These are phyloP conservation scores for Dasypolia templi DNA, from an alignment of 2,888 invertebrate species.

Conservation along the genomic window DNA sequence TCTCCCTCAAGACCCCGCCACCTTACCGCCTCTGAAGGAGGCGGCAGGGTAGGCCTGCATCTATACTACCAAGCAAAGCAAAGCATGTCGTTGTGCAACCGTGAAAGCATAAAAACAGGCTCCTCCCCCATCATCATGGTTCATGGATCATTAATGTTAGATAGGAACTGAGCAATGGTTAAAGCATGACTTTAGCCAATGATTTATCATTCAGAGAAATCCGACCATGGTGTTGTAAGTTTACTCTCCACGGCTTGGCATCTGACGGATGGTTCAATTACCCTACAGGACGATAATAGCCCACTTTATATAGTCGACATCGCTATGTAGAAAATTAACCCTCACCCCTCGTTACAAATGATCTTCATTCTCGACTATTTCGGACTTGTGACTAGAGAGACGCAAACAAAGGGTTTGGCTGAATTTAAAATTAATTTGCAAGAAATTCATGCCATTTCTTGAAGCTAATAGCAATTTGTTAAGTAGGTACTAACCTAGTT, in stretches of 20 bases:
- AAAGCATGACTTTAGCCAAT: constrained; percentile 4
- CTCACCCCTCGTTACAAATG: constrained; percentile 61
- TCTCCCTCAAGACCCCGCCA: too few species aligned
- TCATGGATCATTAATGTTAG: background rate
- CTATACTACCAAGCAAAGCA: too few species aligned
- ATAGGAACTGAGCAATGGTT: background rate
- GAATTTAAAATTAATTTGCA: constrained; percentile 45
- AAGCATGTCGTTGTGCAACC: too few species aligned
- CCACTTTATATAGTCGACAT: constrained; percentile 63
- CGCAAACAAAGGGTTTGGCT: constrained; percentile 26
- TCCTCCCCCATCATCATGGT: too few species aligned
- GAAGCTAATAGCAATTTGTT: background rate
- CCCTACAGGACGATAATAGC: constrained; percentile 55
- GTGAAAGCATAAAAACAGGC: too few species aligned
- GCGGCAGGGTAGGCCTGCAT: too few species aligned
- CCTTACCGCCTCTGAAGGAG: too few species aligned
- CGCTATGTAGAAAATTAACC: constrained; percentile 66
- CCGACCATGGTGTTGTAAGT: constrained; percentile 27
- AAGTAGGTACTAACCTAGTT: background rate
- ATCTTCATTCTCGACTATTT: constrained; percentile 49
- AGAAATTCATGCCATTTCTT: constrained; percentile 30
- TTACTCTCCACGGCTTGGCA: constrained; percentile 27
- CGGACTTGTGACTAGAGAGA: constrained; percentile 21
- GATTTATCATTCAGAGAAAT: constrained; percentile 41
- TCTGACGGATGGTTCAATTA: constrained; percentile 65